These are phyloP conservation scores for Acipenser transmontanus DNA, from an alignment of 2,797 vertebrate genomes.

Conservation along the genomic window DNA sequence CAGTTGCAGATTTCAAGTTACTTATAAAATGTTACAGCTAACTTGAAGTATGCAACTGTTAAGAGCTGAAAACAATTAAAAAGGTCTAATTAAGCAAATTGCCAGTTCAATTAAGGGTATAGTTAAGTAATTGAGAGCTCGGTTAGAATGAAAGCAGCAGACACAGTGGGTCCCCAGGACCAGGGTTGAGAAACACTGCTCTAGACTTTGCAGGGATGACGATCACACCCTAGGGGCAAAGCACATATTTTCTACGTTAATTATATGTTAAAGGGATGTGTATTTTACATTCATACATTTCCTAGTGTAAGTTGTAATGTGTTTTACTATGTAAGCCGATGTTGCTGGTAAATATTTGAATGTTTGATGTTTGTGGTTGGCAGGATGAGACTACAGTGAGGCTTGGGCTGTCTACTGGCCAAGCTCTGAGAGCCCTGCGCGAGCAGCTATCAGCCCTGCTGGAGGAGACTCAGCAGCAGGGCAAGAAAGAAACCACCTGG, in stretches of 20 bases:
- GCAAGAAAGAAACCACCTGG: slow-evolving; percentile 53
- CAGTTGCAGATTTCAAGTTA: too few species aligned
- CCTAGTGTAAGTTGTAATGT: neutral
- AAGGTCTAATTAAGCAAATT: too few species aligned
- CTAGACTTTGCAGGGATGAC: too few species aligned
- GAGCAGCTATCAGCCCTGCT: slow-evolving; percentile 80
- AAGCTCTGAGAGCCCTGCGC: slow-evolving; percentile 78
- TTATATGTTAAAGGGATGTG: neutral
- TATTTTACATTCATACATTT: neutral
- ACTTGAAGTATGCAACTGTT: too few species aligned
- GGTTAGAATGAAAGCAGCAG: too few species aligned
- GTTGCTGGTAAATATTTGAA: neutral
- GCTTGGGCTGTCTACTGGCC: slow-evolving; percentile 82
- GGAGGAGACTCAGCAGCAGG: slow-evolving; percentile 74
- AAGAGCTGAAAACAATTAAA: too few species aligned
- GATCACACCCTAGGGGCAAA: too few species aligned
- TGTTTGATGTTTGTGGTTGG: slow-evolving; percentile 12
- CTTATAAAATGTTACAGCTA: too few species aligned
- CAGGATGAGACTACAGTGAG: slow-evolving; percentile 70
- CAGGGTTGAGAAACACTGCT: too few species aligned
- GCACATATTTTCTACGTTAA: neutral
- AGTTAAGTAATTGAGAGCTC: too few species aligned
- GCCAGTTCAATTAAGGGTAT: too few species aligned
- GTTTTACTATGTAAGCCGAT: slow-evolving; percentile 19
- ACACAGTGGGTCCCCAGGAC: too few species aligned